Conservation (phyloP, 2,113 vertebrate genomes). For the Noctilio leporinus region DNA sequence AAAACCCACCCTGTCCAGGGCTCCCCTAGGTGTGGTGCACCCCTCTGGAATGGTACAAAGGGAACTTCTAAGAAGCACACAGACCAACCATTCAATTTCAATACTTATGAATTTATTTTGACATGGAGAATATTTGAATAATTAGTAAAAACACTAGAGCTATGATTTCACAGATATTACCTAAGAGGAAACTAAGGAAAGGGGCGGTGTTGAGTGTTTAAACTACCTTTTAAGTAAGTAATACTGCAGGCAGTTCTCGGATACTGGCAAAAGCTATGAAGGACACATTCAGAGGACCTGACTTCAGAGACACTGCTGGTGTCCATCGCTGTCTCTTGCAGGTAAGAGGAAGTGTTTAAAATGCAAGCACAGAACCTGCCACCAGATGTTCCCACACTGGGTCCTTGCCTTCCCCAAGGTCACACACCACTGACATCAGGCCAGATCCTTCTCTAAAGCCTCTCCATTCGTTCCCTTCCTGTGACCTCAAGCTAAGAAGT, state of each 20-base stretch:
- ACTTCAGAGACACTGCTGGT: not conserved
- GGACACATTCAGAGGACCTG: not conserved
- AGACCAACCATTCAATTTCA: not conserved
- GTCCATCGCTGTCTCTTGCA: not conserved
- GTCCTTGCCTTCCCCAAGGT: not conserved
- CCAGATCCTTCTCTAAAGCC: no score
- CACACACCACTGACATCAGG: not conserved
- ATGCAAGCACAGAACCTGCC: not conserved
- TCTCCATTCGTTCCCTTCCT: not conserved
- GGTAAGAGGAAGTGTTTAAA: not conserved
- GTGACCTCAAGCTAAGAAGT: not conserved
- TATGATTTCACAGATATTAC: not conserved
- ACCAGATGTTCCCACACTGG: not conserved
- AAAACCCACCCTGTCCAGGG: not conserved
- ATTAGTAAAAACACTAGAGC: not conserved
- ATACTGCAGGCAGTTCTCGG: not conserved
- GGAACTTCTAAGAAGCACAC: not conserved
- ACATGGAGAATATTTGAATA: not conserved
- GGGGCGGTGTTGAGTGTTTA: not conserved
- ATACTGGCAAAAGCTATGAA: not conserved
- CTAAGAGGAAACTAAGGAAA: not conserved
- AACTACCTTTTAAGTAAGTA: not conserved
- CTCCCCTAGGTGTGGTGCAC: not conserved
- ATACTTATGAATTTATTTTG: not conserved
- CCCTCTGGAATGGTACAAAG: not conserved